Percentiles rank a stretch among this genome's conserved stretches.
Evolutionary conservation across 1,140 invertebrate species (phyloP).

Genomic region (Cardiocondyla obscurior): DNA sequence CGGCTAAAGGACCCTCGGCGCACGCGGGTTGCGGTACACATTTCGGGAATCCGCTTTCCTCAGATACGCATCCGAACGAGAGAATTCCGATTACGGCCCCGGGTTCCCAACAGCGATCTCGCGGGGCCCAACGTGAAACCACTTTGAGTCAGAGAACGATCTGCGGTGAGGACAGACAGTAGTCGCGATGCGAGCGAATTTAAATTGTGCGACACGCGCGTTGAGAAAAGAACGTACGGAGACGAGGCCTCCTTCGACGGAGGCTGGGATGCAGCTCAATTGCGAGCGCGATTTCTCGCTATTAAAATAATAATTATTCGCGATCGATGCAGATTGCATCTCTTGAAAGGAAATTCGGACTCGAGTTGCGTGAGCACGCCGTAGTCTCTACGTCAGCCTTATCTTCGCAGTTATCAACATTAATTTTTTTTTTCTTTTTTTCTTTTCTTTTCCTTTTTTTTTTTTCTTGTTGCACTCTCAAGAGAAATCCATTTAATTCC

Average conservation of each 20-base stretch:
- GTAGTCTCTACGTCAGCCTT: constrained; percentile 17
- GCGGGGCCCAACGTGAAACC: neutral
- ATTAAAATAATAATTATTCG: constrained; percentile 2
- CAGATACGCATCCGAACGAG: constrained; percentile 30
- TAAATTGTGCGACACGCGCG: neutral
- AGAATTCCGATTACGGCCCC: constrained; percentile 6
- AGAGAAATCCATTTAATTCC: constrained; percentile 57
- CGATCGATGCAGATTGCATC: neutral
- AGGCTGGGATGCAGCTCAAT: neutral
- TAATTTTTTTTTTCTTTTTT: constrained; percentile 43
- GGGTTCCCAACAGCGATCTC: constrained; percentile 6
- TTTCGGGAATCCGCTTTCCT: constrained; percentile 42
- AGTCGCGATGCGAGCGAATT: constrained; percentile 3
- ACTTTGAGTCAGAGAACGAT: constrained; percentile 47
- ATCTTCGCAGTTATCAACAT: constrained; percentile 17
- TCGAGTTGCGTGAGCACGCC: neutral
- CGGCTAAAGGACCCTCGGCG: constrained; percentile 52
- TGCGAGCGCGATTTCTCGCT: too few relatives aligned
- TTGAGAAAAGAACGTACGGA: neutral
- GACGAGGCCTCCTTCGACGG: neutral
- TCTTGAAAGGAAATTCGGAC: neutral
- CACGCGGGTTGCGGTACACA: neutral
- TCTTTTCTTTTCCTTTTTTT: constrained; percentile 31
- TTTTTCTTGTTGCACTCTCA: constrained; percentile 2
- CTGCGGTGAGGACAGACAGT: neutral